phyloP scores from a whole-genome alignment of 64 coral and sea anemone species.

The Dendronephthya gigantea region DNA sequence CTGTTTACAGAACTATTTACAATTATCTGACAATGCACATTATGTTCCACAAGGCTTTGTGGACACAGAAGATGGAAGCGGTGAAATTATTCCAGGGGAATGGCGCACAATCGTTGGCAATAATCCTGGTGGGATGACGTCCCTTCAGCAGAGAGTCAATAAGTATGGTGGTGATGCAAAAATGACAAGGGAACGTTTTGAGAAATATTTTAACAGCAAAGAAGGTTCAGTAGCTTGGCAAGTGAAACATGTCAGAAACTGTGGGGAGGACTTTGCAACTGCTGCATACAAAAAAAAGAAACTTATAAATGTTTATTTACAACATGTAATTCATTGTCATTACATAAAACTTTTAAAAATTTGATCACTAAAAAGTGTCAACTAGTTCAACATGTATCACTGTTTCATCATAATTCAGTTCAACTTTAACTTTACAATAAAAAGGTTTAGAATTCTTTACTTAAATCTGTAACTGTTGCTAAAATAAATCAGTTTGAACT shows the following conservation, averaged over 20 bases:
- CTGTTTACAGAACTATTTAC: conserved; percentile 38
- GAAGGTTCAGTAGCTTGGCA: conserved; percentile 34
- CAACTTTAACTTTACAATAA: not conserved
- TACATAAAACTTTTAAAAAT: not conserved
- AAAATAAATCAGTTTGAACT: not conserved
- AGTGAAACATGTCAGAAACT: conserved; percentile 2
- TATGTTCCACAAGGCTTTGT: conserved; percentile 43
- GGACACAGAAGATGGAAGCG: not conserved
- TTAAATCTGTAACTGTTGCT: not conserved
- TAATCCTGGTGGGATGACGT: not conserved
- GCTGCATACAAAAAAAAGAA: not conserved
- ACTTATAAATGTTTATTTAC: not conserved
- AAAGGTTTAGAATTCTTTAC: not conserved
- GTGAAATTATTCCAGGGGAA: conserved; percentile 22
- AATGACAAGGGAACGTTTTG: not conserved
- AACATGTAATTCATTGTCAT: not conserved
- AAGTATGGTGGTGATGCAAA: conserved; percentile 16
- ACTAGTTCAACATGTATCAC: not conserved
- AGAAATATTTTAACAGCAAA: conserved; percentile 22
- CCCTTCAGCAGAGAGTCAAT: conserved; percentile 9
- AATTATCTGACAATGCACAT: conserved; percentile 23
- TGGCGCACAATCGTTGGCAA: conserved; percentile 1
- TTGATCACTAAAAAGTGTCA: not conserved
- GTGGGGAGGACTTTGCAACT: not conserved
- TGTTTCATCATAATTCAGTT: not conserved